Conservation (phyloP, 2,113 vertebrate species). For the Brachirus orientalis region DNA sequence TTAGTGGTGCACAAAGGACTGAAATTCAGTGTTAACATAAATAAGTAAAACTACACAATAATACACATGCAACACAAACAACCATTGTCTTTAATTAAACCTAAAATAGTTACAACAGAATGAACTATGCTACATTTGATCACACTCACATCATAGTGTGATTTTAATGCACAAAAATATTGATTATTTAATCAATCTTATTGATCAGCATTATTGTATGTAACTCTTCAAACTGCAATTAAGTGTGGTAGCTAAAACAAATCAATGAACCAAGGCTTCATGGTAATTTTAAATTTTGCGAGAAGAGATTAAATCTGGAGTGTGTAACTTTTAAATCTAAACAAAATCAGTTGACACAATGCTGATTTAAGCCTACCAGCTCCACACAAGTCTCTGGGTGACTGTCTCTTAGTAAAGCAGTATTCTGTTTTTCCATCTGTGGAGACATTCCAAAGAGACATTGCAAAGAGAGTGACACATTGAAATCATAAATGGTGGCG, state of each 20-base stretch:
- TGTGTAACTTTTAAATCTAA: too few species aligned
- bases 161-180: not conserved
- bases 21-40: slow-evolving; percentile 11
- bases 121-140: not conserved
- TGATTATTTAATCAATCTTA: not conserved
- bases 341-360: too few species aligned
- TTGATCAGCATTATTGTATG: not conserved
- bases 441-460: too few species aligned
- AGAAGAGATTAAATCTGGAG: too few species aligned
- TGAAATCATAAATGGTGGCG: too few species aligned
- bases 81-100: not conserved
- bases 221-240: not conserved
- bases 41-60: slow-evolving; percentile 12
- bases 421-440: too few species aligned
- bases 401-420: too few species aligned
- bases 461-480: too few species aligned
- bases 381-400: too few species aligned
- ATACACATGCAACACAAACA: not conserved
- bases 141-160: not conserved
- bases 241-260: not conserved
- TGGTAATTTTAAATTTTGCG: too few species aligned
- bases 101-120: too few species aligned
- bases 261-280: not conserved
- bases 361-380: too few species aligned
- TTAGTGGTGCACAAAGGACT: not conserved